Evolutionary conservation across 2,888 invertebrate genomes (phyloP), one percentile per base, ranked within the genome.

Genomic region (Hesperia comma): DNA sequence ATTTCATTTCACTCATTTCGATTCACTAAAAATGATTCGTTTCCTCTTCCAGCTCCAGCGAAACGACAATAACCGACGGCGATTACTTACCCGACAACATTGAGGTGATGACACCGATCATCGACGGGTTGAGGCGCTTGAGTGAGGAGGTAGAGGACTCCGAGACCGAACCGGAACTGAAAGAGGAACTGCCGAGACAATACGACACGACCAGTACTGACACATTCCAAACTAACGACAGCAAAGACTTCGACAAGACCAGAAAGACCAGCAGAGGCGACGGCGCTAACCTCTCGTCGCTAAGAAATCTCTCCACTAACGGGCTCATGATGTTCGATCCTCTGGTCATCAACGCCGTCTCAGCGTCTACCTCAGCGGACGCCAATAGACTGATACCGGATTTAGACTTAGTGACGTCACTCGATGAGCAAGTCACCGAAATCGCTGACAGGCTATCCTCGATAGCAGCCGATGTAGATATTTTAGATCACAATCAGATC

Each of bases 271-370:
- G 91, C 73, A 83, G 85, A 75, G 72, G 83, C 0, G 92, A 93
- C 56, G 81, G 74, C 68, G 81, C 73, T 41, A 92, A 93, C 33
- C 73, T 92, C 1, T 82, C 90, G 0, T 87, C 90, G 0, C 74
- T 92, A 4, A 83, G 92, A 73, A 93, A 93, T 70, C 77, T 93
- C 4, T 93, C 93, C 0, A 92, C 91, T 0, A 91, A 87, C 70
- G 93, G 92, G 0, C 80, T 93, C 0, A 90, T 91, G 84, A 92
- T 90, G 90, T 93, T 93, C 72, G 93, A 93, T 72, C 93, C 93
- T 0, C 72, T 93, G 14, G 88, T 92, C 14, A 90, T 92, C 46
- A 90, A 91, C 72, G 92, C 90, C 0, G 84, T 86, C 0, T 63
- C 75, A 0, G 84, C 88, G 0, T 85, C 89, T 0, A 84, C 86